A percentile compares a stretch with the other conserved stretches of the same genome.
Conservation (phyloP, 2,797 vertebrate genomes). For the Momotus momota region DNA sequence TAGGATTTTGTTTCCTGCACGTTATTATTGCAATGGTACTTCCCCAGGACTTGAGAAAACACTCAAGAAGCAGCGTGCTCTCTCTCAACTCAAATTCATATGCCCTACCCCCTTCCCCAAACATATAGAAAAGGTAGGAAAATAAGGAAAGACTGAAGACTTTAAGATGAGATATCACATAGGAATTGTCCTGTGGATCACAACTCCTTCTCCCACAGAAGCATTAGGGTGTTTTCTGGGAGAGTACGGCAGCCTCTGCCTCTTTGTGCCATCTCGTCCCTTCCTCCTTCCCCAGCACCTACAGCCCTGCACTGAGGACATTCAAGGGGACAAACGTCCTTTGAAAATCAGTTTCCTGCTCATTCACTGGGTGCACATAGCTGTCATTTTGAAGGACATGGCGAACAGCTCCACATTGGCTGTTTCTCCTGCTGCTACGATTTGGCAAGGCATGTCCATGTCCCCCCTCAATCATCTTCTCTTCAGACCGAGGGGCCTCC, state of each 20-base stretch:
- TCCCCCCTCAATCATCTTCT: neutral
- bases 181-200: neutral
- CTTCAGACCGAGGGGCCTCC: neutral
- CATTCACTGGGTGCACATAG: neutral
- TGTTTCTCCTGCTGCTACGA: neutral
- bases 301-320: neutral
- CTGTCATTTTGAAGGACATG: fast-evolving
- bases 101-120: neutral
- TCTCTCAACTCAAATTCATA: neutral
- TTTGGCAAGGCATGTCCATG: neutral
- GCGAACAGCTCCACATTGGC: neutral
- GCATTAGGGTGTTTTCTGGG: neutral
- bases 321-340: fast-evolving
- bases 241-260: fast-evolving
- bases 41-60: neutral
- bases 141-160: neutral
- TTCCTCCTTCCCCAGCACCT: neutral
- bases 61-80: neutral
- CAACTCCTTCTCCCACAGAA: neutral
- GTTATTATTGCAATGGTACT: neutral
- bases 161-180: neutral
- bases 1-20: neutral
- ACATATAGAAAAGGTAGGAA: neutral
- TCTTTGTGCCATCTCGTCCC: neutral
- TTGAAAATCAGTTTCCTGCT: neutral